Evolutionary conservation across 2,113 vertebrate genomes (phyloP), one percentile per base, ranked within the genome.

Genomic region (Corythaeola cristata): DNA sequence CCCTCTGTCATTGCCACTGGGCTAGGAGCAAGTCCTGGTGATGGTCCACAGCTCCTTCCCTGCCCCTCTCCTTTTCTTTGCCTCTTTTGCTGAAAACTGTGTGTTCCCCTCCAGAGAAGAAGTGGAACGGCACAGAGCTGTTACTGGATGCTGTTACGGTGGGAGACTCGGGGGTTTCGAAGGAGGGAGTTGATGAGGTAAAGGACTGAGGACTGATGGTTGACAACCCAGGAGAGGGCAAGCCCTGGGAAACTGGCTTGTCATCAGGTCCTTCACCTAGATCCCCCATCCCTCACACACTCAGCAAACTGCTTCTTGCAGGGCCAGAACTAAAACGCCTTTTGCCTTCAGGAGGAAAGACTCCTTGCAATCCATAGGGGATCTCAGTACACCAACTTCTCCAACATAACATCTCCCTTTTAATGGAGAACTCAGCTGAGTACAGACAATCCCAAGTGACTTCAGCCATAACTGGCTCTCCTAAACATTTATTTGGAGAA

Each of bases 141-240:
- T 59, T 41, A 41, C 17, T 19, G 26, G 3, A 6, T 44, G 22
- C 28, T 63, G 39, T 24, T 64, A 26, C 3, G 18, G 15, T 75
- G 63, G n/a, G 23, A 80, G 4, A 22, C 11, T 60, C 0, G 0
- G 14, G 5, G 4, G 2, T 69, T 16, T 74, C 19, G 53, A 39
- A 60, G 30, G 23, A 44, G 11, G 12, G 14, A n/a, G 5, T 24
- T 10, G 14, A 12, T 33, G 45, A 53, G 3, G 15, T 35, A 16
- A 30, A 72, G n/a, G 35, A 83, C 14, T 55, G 39, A 82, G 69
- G 18, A 33, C 44, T 37, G 16, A 33, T 37, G n/a, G 22, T 0
- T 84, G 59, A 39, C 59, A 27, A 4, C 5, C 21, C 35, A 73
- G 18, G 8, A 90, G 17, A 5, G 8, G 41, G 27, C 9, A 73